These are phyloP conservation scores for Drosophila bifasciata DNA, from an alignment of 1,140 invertebrate genomes.

Conservation along the genomic window DNA sequence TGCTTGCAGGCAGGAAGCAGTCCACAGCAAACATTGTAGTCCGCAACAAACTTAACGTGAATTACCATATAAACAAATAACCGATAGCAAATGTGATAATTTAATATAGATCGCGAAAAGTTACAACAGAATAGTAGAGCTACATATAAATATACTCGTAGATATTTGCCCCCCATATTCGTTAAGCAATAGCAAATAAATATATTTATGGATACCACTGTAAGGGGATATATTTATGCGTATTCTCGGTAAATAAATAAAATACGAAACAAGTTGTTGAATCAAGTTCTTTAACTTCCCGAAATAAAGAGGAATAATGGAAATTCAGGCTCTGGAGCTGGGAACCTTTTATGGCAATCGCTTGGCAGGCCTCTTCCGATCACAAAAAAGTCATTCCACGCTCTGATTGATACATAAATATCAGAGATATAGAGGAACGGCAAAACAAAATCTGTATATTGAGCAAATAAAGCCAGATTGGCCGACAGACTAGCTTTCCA, in stretches of 20 bases:
- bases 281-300: not conserved
- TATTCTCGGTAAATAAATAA: conserved; percentile 24
- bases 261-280: not conserved
- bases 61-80: conserved; percentile 35
- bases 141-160: conserved; percentile 5
- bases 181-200: conserved; percentile 23
- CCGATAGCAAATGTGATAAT: conserved; percentile 76
- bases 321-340: not conserved
- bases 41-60: conserved; percentile 39
- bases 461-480: too few species aligned
- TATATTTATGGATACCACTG: conserved; percentile 33
- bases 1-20: conserved; percentile 9
- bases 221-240: conserved; percentile 13
- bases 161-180: conserved; percentile 7
- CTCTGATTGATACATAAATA: too few species aligned
- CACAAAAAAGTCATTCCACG: too few species aligned
- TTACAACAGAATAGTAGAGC: conserved; percentile 14
- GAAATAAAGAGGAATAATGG: too few species aligned
- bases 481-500: too few species aligned
- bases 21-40: conserved; percentile 23
- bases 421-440: too few species aligned
- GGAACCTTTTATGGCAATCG: too few species aligned
- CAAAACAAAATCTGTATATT: too few species aligned
- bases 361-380: too few species aligned
- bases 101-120: conserved; percentile 48